phyloP scores from a whole-genome alignment of 53 echinoderm and acorn worm genomes.

The Mesocentrotus franciscanus region DNA sequence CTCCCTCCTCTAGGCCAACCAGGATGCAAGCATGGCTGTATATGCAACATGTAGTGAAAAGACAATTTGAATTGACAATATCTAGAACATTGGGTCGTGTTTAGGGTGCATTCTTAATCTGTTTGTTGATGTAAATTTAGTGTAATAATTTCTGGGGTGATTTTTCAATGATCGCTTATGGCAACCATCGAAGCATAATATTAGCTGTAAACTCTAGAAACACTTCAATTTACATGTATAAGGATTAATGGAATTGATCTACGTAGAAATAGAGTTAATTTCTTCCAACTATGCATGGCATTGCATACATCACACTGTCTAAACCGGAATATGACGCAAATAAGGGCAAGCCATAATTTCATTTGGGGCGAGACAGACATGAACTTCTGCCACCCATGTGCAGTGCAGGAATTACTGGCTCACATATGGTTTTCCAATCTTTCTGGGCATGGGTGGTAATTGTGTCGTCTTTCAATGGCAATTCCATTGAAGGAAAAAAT shows the following conservation, averaged over 20 bases:
- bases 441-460: constrained; percentile 42
- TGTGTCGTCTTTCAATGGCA: constrained; percentile 61
- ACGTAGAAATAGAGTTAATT: not conserved
- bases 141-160: not conserved
- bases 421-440: constrained; percentile 61
- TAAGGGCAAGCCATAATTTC: constrained; percentile 51
- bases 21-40: not conserved
- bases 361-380: constrained; percentile 52
- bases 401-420: constrained; percentile 51
- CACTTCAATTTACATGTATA: not conserved
- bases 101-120: not conserved
- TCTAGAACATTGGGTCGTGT: not conserved
- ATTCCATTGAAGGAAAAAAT: constrained; percentile 59
- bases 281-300: not conserved
- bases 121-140: not conserved
- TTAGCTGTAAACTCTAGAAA: not conserved
- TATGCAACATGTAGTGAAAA: constrained; percentile 47
- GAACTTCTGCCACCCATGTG: constrained; percentile 59
- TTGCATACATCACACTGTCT: constrained; percentile 12
- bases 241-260: not conserved
- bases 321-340: constrained; percentile 38
- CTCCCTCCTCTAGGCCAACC: not conserved
- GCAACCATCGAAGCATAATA: not conserved
- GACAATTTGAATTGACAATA: constrained; percentile 20
- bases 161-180: not conserved